Base-by-base conservation (phyloP, 2,888 invertebrate species). In the Pterobdella sp. region DNA sequence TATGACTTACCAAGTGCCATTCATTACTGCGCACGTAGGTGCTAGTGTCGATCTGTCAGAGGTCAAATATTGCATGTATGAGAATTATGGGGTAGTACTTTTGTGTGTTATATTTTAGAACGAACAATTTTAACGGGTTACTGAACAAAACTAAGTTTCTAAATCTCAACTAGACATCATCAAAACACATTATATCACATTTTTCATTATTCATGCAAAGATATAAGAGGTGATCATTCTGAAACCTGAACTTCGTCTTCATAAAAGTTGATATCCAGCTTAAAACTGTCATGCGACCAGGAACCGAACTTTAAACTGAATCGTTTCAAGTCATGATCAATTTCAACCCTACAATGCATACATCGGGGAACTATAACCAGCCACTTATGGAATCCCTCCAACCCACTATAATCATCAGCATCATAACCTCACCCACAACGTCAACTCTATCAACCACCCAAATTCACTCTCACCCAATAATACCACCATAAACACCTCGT, bases 381-480 rank as follows among this genome's bases (percentile, higher is more conserved):
- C 42, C 18, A 7, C 42, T 42, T 18, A 7, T 42, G 10, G 18
- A 14, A 7, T 14, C 18, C 42, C 7, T 42, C 42, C 7, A 14
- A 7, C 7, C 18, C 42, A 42, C 18, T 18, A 42, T 42, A 7
- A 42, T 42, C 42, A 42, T 42, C 42, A 42, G 7, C 42, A 42
- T 42, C 42, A 42, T 42, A 3, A 14, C n/a, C 60, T 56, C 60
- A 22, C 26, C 60, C 60, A 26, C 60, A 3, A 26, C 52, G 22
- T 67, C 67, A 72, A 63, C 64, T 37, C n/a, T 31, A 69, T 69
- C 42, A 69, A 69, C 63, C 69, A 69, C 63, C 73, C 69, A 69
- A 60, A 35, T 69, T 63, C 69, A 4, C 34, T 4, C 60, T 69
- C 63, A 69, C 63, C 73, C 73, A 73, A 35, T 36, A 63, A 34